Evolutionary conservation across 2,113 vertebrate genomes (phyloP).

Genomic region (Garra rufa): DNA sequence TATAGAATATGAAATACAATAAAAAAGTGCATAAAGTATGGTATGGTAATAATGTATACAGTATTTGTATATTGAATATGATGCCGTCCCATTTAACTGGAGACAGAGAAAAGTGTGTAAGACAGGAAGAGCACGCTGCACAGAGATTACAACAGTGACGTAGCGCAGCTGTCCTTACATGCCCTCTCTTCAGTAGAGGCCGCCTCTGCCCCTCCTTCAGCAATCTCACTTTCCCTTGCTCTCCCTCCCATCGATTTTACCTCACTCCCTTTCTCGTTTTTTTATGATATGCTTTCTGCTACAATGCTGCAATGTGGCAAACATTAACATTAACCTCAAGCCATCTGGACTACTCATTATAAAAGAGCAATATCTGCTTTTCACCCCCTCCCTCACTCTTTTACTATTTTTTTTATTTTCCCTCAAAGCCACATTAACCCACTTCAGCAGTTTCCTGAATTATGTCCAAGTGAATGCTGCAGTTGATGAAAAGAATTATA

Average conservation of each 20-base stretch:
- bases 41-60: not conserved
- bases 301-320: constrained; percentile 65
- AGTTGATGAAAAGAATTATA: constrained; percentile 52
- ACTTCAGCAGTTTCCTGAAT: constrained; percentile 61
- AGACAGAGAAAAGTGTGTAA: constrained; percentile 33
- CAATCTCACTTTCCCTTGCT: constrained; percentile 26
- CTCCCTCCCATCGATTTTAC: constrained; percentile 33
- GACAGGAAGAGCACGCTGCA: constrained; percentile 34
- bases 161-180: constrained; percentile 60
- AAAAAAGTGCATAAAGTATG: not conserved
- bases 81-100: constrained; percentile 2
- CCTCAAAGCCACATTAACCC: constrained; percentile 54
- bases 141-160: constrained; percentile 48
- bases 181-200: constrained; percentile 50
- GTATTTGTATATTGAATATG: not conserved
- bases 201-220: constrained; percentile 22
- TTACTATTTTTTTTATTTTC: constrained; percentile 25
- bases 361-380: constrained; percentile 52
- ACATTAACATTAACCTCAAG: constrained; percentile 63
- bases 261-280: constrained; percentile 41
- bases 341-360: constrained; percentile 62
- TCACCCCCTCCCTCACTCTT: constrained; percentile 30
- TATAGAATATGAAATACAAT: not conserved
- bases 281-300: constrained; percentile 55
- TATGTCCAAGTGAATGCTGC: constrained; percentile 49